Conservation (phyloP, 2,888 invertebrate genomes). For the Steromphala cineraria region DNA sequence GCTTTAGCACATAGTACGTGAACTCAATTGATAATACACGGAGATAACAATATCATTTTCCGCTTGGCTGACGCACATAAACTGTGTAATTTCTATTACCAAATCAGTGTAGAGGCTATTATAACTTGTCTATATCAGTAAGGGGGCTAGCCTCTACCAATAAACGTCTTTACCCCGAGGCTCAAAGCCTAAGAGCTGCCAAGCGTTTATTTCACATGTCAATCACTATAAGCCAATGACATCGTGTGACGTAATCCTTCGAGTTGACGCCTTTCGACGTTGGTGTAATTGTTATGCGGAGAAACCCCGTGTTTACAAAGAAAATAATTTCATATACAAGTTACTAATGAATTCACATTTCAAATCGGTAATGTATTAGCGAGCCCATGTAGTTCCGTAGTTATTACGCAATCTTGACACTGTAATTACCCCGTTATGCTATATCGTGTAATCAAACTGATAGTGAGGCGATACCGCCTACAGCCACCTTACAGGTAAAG, state of each 20-base stretch:
- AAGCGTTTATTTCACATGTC: background rate
- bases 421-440: too few species aligned
- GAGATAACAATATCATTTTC: slow-evolving; percentile 2
- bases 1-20: too few species aligned
- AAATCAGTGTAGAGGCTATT: background rate
- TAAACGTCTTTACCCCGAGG: background rate
- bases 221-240: background rate
- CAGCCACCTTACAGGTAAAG: too few species aligned
- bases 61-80: background rate
- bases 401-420: too few species aligned
- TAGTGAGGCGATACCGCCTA: too few species aligned
- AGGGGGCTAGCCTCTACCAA: background rate
- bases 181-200: background rate
- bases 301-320: background rate
- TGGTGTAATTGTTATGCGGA: background rate
- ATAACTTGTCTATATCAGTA: background rate
- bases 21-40: background rate
- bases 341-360: background rate
- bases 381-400: too few species aligned
- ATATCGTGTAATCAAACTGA: too few species aligned
- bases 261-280: background rate
- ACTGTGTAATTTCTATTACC: background rate
- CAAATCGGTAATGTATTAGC: background rate
- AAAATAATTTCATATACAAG: slow-evolving; percentile 4
- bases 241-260: background rate